Conservation (phyloP, 1,140 invertebrate species). For the Caerostris extrusa region DNA sequence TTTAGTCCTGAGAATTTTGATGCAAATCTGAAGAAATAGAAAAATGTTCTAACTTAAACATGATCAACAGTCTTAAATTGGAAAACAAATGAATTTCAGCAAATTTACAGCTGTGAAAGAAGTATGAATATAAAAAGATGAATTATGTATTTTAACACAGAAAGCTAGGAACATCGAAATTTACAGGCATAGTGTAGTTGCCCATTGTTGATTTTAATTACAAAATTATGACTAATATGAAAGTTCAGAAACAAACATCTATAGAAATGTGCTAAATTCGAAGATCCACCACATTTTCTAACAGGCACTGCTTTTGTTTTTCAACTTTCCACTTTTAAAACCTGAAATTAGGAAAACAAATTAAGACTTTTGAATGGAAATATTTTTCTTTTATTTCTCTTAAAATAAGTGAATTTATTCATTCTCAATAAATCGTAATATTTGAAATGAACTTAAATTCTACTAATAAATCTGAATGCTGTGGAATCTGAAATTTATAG, state of each 20-base stretch:
- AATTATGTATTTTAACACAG: slow-evolving; percentile 21
- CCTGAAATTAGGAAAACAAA: slow-evolving; percentile 25
- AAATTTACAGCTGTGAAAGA: slow-evolving; percentile 27
- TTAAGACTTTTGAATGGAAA: neutral
- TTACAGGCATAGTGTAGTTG: slow-evolving; percentile 23
- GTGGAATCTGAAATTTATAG: no score
- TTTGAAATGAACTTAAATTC: no score
- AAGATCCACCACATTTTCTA: slow-evolving; percentile 14
- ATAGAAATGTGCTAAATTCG: slow-evolving; percentile 9
- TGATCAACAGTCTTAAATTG: neutral
- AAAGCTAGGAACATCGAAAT: slow-evolving; percentile 35
- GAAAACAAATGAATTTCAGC: slow-evolving; percentile 8
- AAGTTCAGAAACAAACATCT: slow-evolving; percentile 27
- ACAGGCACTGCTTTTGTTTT: slow-evolving; percentile 45
- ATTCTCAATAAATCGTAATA: no score
- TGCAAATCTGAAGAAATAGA: neutral
- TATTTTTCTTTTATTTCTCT: no score
- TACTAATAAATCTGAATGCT: no score
- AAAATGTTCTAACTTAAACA: neutral
- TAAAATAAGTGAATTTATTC: no score
- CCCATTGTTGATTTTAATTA: slow-evolving; percentile 15
- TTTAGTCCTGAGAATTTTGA: neutral
- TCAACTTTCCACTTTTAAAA: slow-evolving; percentile 45
- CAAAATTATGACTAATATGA: slow-evolving; percentile 30
- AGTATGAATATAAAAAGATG: slow-evolving; percentile 40